Base-by-base conservation (phyloP, 1,140 invertebrate species). In the Magallana angulata region DNA sequence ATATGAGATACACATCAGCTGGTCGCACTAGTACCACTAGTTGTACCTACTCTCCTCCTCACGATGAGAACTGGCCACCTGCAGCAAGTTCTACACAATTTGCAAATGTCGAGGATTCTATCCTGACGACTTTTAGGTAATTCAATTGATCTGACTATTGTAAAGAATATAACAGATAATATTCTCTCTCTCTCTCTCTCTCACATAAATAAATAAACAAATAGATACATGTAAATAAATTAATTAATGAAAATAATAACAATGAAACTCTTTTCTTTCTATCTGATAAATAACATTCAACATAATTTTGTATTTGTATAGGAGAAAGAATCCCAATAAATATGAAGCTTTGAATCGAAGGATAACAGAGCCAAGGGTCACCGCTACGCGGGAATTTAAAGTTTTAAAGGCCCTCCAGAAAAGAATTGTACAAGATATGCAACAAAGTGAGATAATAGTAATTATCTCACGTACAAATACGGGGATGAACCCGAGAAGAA, bases 31-130 rank as follows among this genome's bases (percentile, higher is more conserved):
- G 68, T 71, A 6, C 68, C 68, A 71, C 68, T 71, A 71, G 68
- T 71, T 71, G 68, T 71, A 71, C 68, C 6, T 71, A 30, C 24
- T 71, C 68, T 71, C 24, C 68, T 71, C 24, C 68, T 71, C 7
- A 36, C 68, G 24, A 71, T 71, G 68, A 71, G 68, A 71, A 71
- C 68, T 71, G 68, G 68, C 68, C 68, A 71, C 68, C 68, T 71
- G 68, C 68, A 71, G 68, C 68, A 71, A 71, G 68, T 71, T 71
- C 68, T 71, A 71, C 64, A 71, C 18, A 18, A 71, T 71, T 71
- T 71, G 24, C 68, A 71, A 71, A 71, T 71, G 68, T 71, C 68
- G 68, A 71, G 68, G 68, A 71, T 71, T 71, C 24, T 71, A 71
- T 71, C 68, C 68, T 71, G 24, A 71, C 68, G 68, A 71, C 68